These are phyloP conservation scores for Choristoneura fumiferana DNA, from an alignment of 1,140 invertebrate genomes.

Conservation along the genomic window DNA sequence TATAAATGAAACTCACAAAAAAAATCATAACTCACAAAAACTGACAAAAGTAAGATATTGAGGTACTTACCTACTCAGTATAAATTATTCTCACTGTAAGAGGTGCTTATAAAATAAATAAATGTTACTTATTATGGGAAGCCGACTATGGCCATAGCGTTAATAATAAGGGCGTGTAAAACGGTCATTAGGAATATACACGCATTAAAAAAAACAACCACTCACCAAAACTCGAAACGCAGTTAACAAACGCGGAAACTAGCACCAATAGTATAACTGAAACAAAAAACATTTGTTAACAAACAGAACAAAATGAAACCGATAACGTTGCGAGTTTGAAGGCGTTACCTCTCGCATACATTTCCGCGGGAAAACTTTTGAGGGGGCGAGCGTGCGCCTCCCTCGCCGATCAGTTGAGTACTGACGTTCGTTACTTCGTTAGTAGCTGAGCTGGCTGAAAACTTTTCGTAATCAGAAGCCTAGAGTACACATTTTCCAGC, in stretches of 20 bases:
- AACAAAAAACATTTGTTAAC: not conserved
- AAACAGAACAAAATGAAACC: not conserved
- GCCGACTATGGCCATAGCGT: not conserved
- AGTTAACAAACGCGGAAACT: constrained; percentile 4
- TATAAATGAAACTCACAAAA: too few species aligned
- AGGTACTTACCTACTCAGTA: too few species aligned
- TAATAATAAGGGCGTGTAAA: not conserved
- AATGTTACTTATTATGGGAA: not conserved
- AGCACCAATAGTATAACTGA: constrained; percentile 7
- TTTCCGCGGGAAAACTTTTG: constrained; percentile 9
- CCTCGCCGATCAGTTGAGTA: not conserved
- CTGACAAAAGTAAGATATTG: too few species aligned
- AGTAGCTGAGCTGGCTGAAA: not conserved
- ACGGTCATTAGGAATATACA: not conserved
- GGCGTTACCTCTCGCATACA: constrained; percentile 10
- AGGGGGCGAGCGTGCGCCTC: not conserved
- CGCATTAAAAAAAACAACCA: too few species aligned
- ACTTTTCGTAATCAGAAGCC: not conserved
- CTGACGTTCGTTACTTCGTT: not conserved
- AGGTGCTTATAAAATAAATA: too few species aligned
- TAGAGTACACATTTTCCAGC: not conserved
- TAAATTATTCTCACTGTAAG: too few species aligned
- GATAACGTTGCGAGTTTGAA: not conserved
- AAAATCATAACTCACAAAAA: too few species aligned
- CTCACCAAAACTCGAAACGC: constrained; percentile 9